Evolutionary conservation across 2,113 vertebrate species (phyloP), one percentile per base, ranked within the genome.

Genomic region (Brachyhypopomus occidentalis): DNA sequence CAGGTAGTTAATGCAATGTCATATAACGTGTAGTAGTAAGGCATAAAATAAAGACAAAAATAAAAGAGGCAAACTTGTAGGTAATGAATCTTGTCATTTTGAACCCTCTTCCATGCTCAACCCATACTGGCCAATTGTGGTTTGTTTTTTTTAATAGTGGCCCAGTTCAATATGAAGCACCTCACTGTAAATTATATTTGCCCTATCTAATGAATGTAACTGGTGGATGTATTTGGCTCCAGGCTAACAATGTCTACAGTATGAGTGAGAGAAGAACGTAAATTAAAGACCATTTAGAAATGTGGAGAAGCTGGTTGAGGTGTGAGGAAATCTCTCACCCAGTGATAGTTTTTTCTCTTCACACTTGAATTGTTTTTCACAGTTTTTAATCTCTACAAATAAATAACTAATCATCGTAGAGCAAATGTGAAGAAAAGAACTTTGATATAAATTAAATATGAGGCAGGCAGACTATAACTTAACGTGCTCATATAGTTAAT

Each of bases 381-480:
- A 23, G 48, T 52, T 79, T 30, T 62, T 60, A 20, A 6, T 75
- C 27, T 59, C 72, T 58, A 27, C 72, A 81, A n/a, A 75, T 75
- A 30, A 81, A 76, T 59, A 58, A 69, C 48, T 76, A 14, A 70
- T 30, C 34, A 38, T 58, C 59, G 5, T 41, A 38, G 72, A 22
- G 63, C 48, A 72, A 76, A 63, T 69, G 36, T 59, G 79, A 67
- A 81, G 79, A 67, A 81, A 76, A 60, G 72, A 81, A 76, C 72
- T 70, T 81, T 75, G 30, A 38, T 45, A 62, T 62, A 30, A 81
- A 75, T 81, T 67, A 75, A 75, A 81, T 60, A 81, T 75, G 64
- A 75, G 30, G 12, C 55, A 34, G 64, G 64, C 52, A 67, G 72
- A 36, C 22, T 52, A 66, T 75, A 81, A 75, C 59, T 75, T 62